These are phyloP conservation scores for Dipodomys ordii DNA, from an alignment of 2,113 vertebrate genomes.

Conservation along the genomic window DNA sequence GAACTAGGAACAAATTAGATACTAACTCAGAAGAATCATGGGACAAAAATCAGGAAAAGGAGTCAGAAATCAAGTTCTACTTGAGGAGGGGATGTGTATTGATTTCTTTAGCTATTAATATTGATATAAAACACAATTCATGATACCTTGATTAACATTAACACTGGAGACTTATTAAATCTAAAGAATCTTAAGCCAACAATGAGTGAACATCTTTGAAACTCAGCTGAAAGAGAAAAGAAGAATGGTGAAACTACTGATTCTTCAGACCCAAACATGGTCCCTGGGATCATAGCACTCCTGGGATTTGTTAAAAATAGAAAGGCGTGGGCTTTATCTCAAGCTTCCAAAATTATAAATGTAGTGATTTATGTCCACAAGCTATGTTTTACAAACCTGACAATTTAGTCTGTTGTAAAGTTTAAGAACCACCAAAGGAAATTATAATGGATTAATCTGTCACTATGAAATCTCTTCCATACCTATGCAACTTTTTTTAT, in stretches of 20 bases:
- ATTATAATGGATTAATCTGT: not conserved
- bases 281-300: no score
- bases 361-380: accelerated
- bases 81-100: not conserved
- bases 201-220: not conserved
- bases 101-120: not conserved
- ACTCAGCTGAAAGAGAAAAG: not conserved
- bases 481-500: not conserved
- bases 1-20: not conserved
- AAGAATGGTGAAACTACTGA: no score
- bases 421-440: not conserved
- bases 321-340: not conserved
- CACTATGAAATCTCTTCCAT: not conserved
- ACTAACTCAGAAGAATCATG: not conserved
- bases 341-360: not conserved
- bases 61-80: not conserved
- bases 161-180: not conserved
- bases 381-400: not conserved
- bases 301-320: not conserved
- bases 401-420: not conserved
- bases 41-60: not conserved
- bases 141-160: not conserved
- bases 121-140: not conserved
- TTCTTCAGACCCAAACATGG: not conserved
- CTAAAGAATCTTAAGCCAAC: not conserved